phyloP scores from a whole-genome alignment of 2,113 vertebrate species.

The Forbesichthys papilliferus region DNA sequence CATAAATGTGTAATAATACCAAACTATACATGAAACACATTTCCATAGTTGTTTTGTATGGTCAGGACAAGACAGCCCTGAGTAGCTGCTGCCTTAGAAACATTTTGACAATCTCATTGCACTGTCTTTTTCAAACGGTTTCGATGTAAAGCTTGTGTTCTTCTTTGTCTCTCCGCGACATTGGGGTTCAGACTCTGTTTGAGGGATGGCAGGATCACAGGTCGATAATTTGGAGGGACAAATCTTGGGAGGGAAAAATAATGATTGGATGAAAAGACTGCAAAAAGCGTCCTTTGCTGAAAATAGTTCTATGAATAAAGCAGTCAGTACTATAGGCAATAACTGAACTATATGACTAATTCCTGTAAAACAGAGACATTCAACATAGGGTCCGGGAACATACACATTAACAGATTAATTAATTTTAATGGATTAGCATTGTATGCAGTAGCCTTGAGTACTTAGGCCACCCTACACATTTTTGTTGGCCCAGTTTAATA shows the following conservation, averaged over 20 bases:
- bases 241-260: conserved; percentile 37
- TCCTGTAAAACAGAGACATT: background rate
- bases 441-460: too few relatives aligned
- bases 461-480: too few relatives aligned
- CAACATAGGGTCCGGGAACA: too few relatives aligned
- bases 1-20: background rate
- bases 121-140: conserved; percentile 64
- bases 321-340: background rate
- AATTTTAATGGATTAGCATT: too few relatives aligned
- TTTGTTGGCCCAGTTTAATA: too few relatives aligned
- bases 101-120: conserved; percentile 45
- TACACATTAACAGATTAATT: too few relatives aligned
- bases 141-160: conserved; percentile 71
- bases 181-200: conserved; percentile 73
- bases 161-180: conserved; percentile 75
- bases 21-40: background rate
- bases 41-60: conserved; percentile 1
- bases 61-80: background rate
- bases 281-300: background rate
- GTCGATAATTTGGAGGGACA: conserved; percentile 45
- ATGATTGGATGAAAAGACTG: background rate
- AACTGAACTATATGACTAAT: background rate
- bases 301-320: background rate
- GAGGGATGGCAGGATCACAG: conserved; percentile 74
- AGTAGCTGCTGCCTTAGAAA: background rate